phyloP scores from a whole-genome alignment of 2,888 invertebrate genomes.

The Zygaena filipendulae region DNA sequence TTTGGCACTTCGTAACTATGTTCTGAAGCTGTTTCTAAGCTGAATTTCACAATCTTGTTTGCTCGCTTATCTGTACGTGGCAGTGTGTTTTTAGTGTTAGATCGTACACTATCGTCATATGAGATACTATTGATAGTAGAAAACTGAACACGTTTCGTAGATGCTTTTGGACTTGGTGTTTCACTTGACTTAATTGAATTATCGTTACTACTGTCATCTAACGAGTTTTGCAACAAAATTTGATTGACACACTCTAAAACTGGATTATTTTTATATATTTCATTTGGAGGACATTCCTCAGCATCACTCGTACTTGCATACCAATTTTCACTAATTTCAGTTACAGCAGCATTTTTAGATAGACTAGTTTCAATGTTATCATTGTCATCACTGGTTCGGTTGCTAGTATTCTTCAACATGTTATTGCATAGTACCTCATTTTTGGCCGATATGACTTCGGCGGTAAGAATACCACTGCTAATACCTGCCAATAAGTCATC shows the following conservation, averaged over 20 bases:
- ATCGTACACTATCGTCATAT: slow-evolving; percentile 55
- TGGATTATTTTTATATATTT: slow-evolving; percentile 82
- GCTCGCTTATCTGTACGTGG: slow-evolving; percentile 53
- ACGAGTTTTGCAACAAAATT: slow-evolving; percentile 80
- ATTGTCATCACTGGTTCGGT: slow-evolving; percentile 44
- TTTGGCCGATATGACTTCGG: slow-evolving; percentile 47
- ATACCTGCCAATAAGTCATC: slow-evolving; percentile 37
- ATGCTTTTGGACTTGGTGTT: slow-evolving; percentile 56
- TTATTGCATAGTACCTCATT: slow-evolving; percentile 55
- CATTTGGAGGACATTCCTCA: slow-evolving; percentile 76
- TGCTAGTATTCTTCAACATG: slow-evolving; percentile 34
- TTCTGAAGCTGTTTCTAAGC: slow-evolving; percentile 61
- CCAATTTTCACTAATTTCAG: slow-evolving; percentile 78
- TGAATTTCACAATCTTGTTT: slow-evolving; percentile 63
- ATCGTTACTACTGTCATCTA: slow-evolving; percentile 67
- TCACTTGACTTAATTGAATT: slow-evolving; percentile 59
- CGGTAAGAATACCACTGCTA: slow-evolving; percentile 35
- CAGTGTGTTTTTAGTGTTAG: slow-evolving; percentile 36
- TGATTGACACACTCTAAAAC: slow-evolving; percentile 89
- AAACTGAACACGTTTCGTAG: slow-evolving; percentile 71
- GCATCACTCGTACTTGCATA: slow-evolving; percentile 83
- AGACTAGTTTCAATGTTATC: slow-evolving; percentile 38
- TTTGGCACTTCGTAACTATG: slow-evolving; percentile 73
- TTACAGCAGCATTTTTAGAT: slow-evolving; percentile 30
- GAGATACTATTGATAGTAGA: slow-evolving; percentile 72